Base-by-base conservation (phyloP, 2,888 invertebrate species). In the Melanostoma scalare region DNA sequence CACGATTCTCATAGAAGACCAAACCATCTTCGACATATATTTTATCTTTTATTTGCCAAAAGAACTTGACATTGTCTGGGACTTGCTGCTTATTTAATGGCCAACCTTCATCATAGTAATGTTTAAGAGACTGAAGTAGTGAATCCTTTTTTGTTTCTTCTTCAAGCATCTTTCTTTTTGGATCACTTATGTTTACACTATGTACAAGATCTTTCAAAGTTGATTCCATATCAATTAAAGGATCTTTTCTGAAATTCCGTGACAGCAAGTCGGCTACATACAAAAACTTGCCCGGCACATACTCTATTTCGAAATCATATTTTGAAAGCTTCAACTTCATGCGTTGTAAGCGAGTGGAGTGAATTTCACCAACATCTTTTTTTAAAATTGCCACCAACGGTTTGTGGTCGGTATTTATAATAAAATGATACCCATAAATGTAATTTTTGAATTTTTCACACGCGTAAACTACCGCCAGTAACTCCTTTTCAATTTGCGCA, bases 261-360 rank as follows among this genome's bases (percentile, higher is more conserved):
- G 85, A 61, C 48, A 20, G 20, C 20, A 20, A 20, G 20, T 20
- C 20, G 20, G 20, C 20, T 20, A 20, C 20, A 20, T 20, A 20
- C 20, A 20, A 20, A 20, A 20, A 20, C 20, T 20, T 20, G 20
- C 20, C 20, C 20, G 20, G 20, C 4, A 84, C 42, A 58, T 86
- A 86, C 42, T 44, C 56, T 20, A 86, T 50, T n/a, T 79, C 73
- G 42, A 86, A 67, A 4, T 86, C 67, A 76, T 86, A 86, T 75
- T 82, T 86, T 50, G 86, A 56, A 6, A 87, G 48, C 80, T 86
- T 87, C 3, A 87, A n/a, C 38, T 86, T 85, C 85, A 87, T 80
- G 48, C 85, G 30, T 73, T 87, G 86, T 42, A 87, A 72, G 20
- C 20, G 20, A 20, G 20, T 20, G 20, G 20, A 20, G 20, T 20